A percentile compares a stretch with the other conserved stretches of the same genome.
phyloP scores from a whole-genome alignment of 1,140 invertebrate species.

The Drosophila truncata region DNA sequence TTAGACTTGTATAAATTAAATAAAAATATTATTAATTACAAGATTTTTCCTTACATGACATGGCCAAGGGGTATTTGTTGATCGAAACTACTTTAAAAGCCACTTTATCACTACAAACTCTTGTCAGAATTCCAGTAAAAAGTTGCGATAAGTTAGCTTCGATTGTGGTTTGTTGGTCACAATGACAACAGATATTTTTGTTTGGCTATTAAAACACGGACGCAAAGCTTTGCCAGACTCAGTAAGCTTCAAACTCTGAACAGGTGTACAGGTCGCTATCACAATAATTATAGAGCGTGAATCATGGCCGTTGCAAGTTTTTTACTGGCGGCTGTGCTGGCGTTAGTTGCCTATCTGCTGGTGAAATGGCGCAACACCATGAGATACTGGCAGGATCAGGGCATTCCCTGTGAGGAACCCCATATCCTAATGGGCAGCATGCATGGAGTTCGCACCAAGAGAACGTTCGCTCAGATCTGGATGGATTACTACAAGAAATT shows the following conservation, averaged over 20 bases:
- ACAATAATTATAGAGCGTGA: background rate
- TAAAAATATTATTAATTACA: slow-evolving; percentile 1
- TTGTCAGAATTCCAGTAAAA: slow-evolving; percentile 9
- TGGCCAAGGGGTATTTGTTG: background rate
- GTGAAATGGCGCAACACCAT: slow-evolving; percentile 26
- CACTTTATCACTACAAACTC: background rate
- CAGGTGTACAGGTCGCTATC: background rate
- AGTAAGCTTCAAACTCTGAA: background rate
- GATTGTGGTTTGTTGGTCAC: slow-evolving; percentile 32
- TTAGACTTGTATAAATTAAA: background rate
- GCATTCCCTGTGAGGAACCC: slow-evolving; percentile 85
- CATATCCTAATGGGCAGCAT: slow-evolving; percentile 75
- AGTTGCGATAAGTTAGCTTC: background rate
- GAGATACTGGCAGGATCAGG: slow-evolving; percentile 82
- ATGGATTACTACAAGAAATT: slow-evolving; percentile 75
- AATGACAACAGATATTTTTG: slow-evolving; percentile 7
- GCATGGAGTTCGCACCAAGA: slow-evolving; percentile 32
- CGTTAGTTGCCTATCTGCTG: slow-evolving; percentile 41
- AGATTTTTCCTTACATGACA: background rate
- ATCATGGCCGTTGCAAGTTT: slow-evolving; percentile 42
- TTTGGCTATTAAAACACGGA: background rate
- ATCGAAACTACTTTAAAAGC: background rate
- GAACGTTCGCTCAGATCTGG: slow-evolving; percentile 53
- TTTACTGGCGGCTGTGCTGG: slow-evolving; percentile 42
- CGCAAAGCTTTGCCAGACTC: background rate